phyloP scores from a whole-genome alignment of 2,113 vertebrate species.

The Platanista minor region DNA sequence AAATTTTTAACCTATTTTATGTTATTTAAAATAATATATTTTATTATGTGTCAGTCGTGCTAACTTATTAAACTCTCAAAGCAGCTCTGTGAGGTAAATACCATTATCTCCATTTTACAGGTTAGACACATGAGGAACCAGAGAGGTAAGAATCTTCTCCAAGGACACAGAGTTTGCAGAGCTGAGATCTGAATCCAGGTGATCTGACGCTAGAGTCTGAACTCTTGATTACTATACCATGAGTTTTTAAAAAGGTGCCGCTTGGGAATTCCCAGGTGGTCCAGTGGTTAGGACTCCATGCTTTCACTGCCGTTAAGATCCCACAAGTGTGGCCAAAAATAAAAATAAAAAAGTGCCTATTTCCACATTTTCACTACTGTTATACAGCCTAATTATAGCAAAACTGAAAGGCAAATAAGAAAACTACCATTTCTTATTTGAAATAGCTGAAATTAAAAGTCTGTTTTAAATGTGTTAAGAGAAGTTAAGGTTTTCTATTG shows the following conservation, averaged over 20 bases:
- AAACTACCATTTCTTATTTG: neutral
- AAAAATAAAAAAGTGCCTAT: neutral
- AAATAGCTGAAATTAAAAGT: constrained; percentile 9
- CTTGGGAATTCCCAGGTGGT: neutral
- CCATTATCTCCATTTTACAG: neutral
- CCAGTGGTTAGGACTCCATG: too few species aligned
- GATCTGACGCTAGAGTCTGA: neutral
- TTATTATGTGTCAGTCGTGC: neutral
- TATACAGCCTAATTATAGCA: neutral
- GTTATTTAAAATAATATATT: neutral
- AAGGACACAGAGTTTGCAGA: neutral
- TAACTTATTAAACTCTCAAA: neutral
- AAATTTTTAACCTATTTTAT: neutral
- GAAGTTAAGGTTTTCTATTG: neutral
- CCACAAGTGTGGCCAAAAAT: too few species aligned
- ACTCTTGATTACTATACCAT: neutral
- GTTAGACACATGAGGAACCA: neutral
- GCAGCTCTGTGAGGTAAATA: neutral
- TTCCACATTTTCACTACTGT: neutral
- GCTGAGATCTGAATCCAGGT: neutral
- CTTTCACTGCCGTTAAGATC: too few species aligned
- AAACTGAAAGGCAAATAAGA: neutral
- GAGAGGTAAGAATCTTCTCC: neutral
- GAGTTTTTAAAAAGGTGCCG: neutral
- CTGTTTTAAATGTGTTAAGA: neutral